Conservation (phyloP, 2,113 vertebrate genomes). For the Psophia crepitans region DNA sequence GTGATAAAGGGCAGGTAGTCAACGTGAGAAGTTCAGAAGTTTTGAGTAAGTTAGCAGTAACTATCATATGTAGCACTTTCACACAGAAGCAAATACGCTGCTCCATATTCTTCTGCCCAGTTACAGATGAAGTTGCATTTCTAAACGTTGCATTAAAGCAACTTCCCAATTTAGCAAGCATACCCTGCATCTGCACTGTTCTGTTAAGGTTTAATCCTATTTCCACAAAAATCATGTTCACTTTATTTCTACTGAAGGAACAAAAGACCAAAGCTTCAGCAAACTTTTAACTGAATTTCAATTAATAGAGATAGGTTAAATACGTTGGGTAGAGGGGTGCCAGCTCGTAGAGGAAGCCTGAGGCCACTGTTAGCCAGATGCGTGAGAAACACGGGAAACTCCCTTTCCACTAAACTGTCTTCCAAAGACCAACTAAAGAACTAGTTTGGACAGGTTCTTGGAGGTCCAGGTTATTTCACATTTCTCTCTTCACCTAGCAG, state of each 20-base stretch:
- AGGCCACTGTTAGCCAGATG: conserved; percentile 23
- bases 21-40: not conserved
- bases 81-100: not conserved
- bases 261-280: not conserved
- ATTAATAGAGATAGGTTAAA: not conserved
- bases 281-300: not conserved
- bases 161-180: not conserved
- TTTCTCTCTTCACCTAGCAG: not conserved
- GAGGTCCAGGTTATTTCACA: not conserved
- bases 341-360: conserved; percentile 3
- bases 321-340: not conserved
- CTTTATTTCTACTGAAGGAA: not conserved
- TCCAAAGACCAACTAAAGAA: conserved; percentile 5
- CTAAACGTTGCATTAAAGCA: not conserved
- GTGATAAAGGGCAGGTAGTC: not conserved
- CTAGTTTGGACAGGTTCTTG: not conserved
- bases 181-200: not conserved
- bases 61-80: not conserved
- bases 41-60: not conserved
- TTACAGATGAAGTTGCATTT: not conserved
- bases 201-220: not conserved
- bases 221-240: not conserved
- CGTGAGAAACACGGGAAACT: not conserved
- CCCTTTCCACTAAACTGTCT: conserved; percentile 34
- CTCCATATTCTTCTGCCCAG: not conserved